A percentile compares a stretch with the other conserved stretches of the same genome.
These are phyloP conservation scores for Cyphomyrmex costatus DNA, from an alignment of 1,140 invertebrate species.

Conservation along the genomic window DNA sequence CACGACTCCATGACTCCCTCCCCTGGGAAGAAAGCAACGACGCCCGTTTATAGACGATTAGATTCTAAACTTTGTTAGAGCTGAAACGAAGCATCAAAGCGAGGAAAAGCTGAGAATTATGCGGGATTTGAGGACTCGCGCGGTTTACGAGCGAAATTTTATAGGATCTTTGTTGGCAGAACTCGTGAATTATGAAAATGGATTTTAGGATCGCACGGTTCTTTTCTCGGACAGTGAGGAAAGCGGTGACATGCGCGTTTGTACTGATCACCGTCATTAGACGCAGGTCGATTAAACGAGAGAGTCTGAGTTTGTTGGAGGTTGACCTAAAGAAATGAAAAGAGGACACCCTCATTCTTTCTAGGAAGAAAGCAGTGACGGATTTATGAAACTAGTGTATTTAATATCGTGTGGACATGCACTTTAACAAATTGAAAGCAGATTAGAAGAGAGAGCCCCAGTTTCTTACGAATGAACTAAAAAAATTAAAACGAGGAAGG, in stretches of 20 bases:
- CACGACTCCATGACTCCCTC: slow-evolving; percentile 91
- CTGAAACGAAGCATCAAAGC: neutral
- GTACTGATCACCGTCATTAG: slow-evolving; percentile 3
- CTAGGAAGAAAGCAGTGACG: slow-evolving; percentile 15
- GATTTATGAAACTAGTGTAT: slow-evolving; percentile 13
- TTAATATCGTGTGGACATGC: neutral
- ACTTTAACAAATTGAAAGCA: neutral
- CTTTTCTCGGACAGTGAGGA: neutral
- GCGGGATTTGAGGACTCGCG: neutral
- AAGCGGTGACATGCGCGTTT: neutral
- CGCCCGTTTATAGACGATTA: slow-evolving; percentile 11
- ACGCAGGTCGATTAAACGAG: neutral
- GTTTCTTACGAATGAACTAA: neutral
- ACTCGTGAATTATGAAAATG: neutral
- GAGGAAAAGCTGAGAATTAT: neutral
- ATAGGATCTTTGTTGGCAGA: neutral
- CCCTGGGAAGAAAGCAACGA: slow-evolving; percentile 25
- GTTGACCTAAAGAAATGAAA: neutral
- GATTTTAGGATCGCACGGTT: neutral
- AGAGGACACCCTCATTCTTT: slow-evolving; percentile 5
- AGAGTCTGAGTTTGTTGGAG: neutral
- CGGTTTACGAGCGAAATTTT: neutral
- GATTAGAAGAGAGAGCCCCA: slow-evolving; percentile 23
- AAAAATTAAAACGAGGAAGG: neutral
- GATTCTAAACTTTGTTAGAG: neutral